Evolutionary conservation across 1,140 invertebrate species (phyloP), one percentile per base, ranked within the genome.

Genomic region (Brachionus koreanus): DNA sequence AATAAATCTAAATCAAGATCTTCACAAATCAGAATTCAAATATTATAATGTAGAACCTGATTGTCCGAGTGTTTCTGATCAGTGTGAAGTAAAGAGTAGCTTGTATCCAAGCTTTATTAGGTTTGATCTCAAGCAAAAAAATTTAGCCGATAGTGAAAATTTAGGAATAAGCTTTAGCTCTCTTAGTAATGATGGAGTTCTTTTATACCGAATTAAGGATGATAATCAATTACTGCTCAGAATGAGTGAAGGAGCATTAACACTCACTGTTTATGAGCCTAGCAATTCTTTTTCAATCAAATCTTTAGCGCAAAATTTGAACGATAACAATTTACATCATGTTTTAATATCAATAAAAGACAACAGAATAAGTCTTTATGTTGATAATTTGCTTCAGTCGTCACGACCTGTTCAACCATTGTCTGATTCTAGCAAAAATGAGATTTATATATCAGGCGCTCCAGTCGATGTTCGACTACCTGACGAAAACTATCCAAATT

Each of bases 271-370:
- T 39, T 65, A 61, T 13, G 46, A 57, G 3, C n/a, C 49, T 33
- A 29, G 57, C 19, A 79, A 61, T 19, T 57, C 49, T 9, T 79
- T 61, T 42, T 19, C 49, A 1, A 25, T 79, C 16, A 65, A 61
- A 61, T 61, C 76, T 12, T 12, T 23, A 19, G 25, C n/a, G 12
- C 19, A 79, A 79, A 74, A 74, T 46, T 65, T 79, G 9, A 79
- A 79, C 23, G 76, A 79, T 29, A 79, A 79, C 12, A 57, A 61
- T 33, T 65, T 79, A 43, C 76, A 79, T 63, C 49, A 57, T 43
- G 76, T 79, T 33, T 49, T 42, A 12, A 12, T 79, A 25, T 37
- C 39, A 37, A 42, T 39, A 1, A 79, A 61, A 39, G 23, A 61
- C 5, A 79, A 65, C 16, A 37, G 6, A 42, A 61, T 79, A 9